These are phyloP conservation scores for Streptopelia turtur DNA, from an alignment of 2,797 vertebrate species.

Conservation along the genomic window DNA sequence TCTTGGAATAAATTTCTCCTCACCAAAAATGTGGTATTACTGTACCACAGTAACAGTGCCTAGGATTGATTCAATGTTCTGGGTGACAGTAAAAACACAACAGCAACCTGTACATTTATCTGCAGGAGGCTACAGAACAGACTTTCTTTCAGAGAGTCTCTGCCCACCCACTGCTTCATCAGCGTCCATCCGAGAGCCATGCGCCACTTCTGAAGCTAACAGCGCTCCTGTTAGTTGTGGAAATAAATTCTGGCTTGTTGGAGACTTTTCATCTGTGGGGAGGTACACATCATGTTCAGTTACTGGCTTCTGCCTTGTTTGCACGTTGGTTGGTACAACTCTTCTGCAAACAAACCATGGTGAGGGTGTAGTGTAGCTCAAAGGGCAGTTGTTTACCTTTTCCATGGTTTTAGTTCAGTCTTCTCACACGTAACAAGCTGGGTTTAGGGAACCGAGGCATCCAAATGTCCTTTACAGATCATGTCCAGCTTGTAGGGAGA, in stretches of 20 bases:
- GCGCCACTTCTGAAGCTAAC: not conserved
- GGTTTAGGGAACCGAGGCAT: not conserved
- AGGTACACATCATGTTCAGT: not conserved
- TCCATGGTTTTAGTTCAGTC: not conserved
- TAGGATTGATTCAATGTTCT: not conserved
- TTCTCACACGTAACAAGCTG: not conserved
- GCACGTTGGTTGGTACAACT: not conserved
- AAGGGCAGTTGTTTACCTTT: not conserved
- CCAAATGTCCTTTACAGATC: not conserved
- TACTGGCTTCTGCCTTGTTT: not conserved
- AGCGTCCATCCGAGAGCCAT: not conserved
- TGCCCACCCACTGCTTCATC: not conserved
- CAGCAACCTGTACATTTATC: not conserved
- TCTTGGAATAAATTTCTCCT: not conserved
- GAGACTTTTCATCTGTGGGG: not conserved
- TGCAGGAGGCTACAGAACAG: not conserved
- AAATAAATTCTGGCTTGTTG: not conserved
- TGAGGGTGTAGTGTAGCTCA: not conserved
- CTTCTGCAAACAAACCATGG: not conserved
- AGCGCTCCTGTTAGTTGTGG: not conserved
- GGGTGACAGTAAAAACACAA: not conserved
- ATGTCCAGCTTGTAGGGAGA: not conserved
- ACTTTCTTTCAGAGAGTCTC: not conserved
- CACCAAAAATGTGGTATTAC: not conserved
- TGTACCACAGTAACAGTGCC: not conserved